Base-by-base conservation (phyloP, 2,888 invertebrate genomes). In the Macaria liturata region DNA sequence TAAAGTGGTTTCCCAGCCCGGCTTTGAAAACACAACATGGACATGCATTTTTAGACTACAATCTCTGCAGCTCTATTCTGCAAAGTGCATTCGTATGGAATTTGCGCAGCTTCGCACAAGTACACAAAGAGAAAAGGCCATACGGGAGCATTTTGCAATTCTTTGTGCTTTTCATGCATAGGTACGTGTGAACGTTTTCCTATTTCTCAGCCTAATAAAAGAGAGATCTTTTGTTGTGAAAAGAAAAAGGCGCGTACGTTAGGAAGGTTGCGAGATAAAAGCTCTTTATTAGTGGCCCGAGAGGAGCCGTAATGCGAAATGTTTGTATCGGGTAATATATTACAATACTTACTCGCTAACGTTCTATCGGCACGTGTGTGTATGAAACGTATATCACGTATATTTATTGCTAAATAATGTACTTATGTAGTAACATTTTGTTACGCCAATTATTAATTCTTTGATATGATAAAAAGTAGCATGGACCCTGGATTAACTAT, bases 221-320 rank as follows among this genome's bases (percentile, higher is more conserved):
- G 61, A 45, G 65, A 70, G 69, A 67, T 66, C 68, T 74, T 80
- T 71, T 67, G 75, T 65, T 64, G 71, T 58, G 62, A 58, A 69
- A 63, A 70, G 67, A 71, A 74, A 68, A 70, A 65, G 59, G 49
- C 61, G 56, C 59, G 49, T 68, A 69, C 70, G 73, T 73, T 74
- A 72, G 62, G 61, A 57, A 65, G 65, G 70, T 61, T 64, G 64
- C 67, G 61, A 68, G 62, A 68, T 68, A 63, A 68, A 59, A 67
- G 58, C 57, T 65, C 61, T 71, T 74, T 74, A 76, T 74, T 71
- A 72, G 67, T 66, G 63, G 70, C 63, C 64, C 64, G 56, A 59
- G 53, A 59, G 65, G 52, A 54, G 54, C 30, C 58, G 58, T 66
- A 69, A 67, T 58, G 56, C 59, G 58, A 54, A 66, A 61, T 62